Conservation (phyloP, 2,888 invertebrate species). For the Bembecia ichneumoniformis region DNA sequence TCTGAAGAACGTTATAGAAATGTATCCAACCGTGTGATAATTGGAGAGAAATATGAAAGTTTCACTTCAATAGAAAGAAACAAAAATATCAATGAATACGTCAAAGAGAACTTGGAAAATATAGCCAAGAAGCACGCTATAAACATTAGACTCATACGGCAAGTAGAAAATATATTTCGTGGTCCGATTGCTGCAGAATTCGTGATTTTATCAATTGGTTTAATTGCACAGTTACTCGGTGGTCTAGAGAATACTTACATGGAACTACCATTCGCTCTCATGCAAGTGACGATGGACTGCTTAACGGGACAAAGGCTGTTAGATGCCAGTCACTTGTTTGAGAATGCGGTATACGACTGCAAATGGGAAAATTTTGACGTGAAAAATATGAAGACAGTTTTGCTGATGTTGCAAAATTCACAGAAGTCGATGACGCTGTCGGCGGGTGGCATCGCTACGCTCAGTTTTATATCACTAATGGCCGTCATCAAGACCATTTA, state of each 20-base stretch:
- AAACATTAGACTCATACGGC: constrained; percentile 22
- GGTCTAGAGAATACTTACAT: constrained; percentile 39
- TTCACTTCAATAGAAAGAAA: not conserved
- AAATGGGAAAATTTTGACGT: constrained; percentile 31
- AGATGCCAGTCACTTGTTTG: constrained; percentile 24
- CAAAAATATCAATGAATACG: constrained; percentile 20
- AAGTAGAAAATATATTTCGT: constrained; percentile 28
- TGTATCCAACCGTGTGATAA: not conserved
- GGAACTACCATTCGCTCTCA: constrained; percentile 31
- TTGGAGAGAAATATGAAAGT: not conserved
- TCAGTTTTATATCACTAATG: constrained; percentile 26
- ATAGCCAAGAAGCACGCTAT: constrained; percentile 27
- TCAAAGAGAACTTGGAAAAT: constrained; percentile 21
- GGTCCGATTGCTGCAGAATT: constrained; percentile 36
- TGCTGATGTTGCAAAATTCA: constrained; percentile 26
- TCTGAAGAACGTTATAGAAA: not conserved
- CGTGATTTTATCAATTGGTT: constrained; percentile 22
- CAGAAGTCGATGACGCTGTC: constrained; percentile 28
- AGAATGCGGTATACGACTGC: constrained; percentile 25
- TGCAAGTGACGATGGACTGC: constrained; percentile 32
- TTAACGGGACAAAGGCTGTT: constrained; percentile 28
- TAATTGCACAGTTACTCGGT: constrained; percentile 39
- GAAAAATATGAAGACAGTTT: constrained; percentile 24
- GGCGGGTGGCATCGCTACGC: constrained; percentile 25
- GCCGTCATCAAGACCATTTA: constrained; percentile 23